Conservation (phyloP, 2,113 vertebrate genomes). For the Bufo bufo region DNA sequence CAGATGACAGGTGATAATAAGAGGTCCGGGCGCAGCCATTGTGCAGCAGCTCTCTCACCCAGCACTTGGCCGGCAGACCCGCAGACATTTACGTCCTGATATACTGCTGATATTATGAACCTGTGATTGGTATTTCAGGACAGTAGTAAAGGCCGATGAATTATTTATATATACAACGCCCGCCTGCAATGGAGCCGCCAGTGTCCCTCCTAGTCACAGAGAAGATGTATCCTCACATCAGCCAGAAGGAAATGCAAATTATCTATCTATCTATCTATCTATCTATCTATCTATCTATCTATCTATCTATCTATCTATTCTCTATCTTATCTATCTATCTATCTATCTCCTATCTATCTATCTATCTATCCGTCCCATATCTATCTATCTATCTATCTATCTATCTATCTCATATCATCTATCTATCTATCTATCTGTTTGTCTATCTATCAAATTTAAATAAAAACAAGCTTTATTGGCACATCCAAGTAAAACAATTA, state of each 20-base stretch:
- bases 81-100: slow-evolving; percentile 53
- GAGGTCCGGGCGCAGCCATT: slow-evolving; percentile 31
- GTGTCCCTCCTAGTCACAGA: not conserved
- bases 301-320: too few species aligned
- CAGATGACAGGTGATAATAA: slow-evolving; percentile 58
- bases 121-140: slow-evolving; percentile 46
- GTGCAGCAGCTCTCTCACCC: slow-evolving; percentile 5
- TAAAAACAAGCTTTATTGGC: too few species aligned
- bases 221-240: not conserved
- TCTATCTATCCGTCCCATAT: slow-evolving; percentile 21
- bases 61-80: slow-evolving; percentile 49
- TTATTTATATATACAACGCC: slow-evolving; percentile 14
- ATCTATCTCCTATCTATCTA: slow-evolving; percentile 22
- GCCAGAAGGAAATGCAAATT: not conserved
- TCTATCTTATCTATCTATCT: too few species aligned
- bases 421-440: not conserved
- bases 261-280: not conserved
- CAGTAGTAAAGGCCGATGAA: slow-evolving; percentile 18
- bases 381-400: slow-evolving; percentile 4
- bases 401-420: not conserved
- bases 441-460: too few species aligned
- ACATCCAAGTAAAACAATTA: too few species aligned
- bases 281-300: not conserved
- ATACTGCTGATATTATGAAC: slow-evolving; percentile 52
- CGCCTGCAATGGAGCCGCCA: not conserved